phyloP scores from a whole-genome alignment of 2,113 vertebrate genomes.

The Nesogale talazaci region DNA sequence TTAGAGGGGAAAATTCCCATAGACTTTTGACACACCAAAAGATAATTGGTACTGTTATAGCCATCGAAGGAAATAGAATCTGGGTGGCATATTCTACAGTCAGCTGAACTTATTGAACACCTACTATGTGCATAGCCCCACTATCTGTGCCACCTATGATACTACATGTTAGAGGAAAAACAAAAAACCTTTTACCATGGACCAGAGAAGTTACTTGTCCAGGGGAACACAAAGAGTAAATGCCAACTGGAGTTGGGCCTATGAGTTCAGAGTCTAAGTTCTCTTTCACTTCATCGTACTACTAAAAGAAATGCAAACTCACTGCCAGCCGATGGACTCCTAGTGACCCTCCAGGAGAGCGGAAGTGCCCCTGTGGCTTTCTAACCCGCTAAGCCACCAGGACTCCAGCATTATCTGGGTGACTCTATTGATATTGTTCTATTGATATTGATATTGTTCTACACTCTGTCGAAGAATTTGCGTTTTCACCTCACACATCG shows the following conservation, averaged over 20 bases:
- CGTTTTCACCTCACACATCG: no score
- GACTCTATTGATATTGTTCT: conserved; percentile 2
- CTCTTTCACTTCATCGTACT: neutral
- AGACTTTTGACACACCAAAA: conserved; percentile 33
- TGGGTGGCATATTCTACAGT: neutral
- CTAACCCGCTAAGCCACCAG: no score
- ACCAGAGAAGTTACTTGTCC: conserved; percentile 28
- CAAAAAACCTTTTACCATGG: conserved; percentile 7
- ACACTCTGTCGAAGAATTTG: no score
- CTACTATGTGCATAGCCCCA: neutral
- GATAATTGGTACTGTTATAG: conserved; percentile 36
- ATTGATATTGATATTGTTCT: no score
- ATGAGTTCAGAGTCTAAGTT: neutral
- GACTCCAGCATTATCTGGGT: conserved; percentile 25
- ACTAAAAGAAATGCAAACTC: no score
- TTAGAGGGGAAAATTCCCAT: neutral
- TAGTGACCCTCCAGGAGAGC: no score
- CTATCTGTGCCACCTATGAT: conserved; percentile 8
- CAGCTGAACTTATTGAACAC: neutral
- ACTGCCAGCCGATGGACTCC: no score
- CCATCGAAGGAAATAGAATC: conserved; percentile 15
- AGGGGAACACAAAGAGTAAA: neutral
- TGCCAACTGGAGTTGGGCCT: conserved; percentile 19
- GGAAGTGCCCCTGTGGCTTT: no score
- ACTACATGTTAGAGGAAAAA: conserved; percentile 40